These are phyloP conservation scores for Limnephilus lunatus DNA, from an alignment of 2,888 invertebrate species.

Conservation along the genomic window DNA sequence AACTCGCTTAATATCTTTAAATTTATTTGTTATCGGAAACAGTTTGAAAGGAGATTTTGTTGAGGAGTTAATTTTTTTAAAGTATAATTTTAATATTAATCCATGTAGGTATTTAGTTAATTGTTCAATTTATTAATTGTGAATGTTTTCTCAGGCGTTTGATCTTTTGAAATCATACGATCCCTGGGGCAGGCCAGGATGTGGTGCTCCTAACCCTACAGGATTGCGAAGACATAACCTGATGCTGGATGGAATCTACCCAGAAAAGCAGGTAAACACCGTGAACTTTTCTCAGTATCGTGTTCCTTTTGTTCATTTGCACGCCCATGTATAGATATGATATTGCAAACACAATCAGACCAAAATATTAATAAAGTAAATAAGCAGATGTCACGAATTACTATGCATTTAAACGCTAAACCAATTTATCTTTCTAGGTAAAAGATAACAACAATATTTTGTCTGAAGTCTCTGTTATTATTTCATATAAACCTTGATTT, in stretches of 20 bases:
- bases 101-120: too few species aligned
- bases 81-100: too few species aligned
- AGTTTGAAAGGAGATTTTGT: too few species aligned
- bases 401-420: background rate
- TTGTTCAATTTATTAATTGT: background rate
- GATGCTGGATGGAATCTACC: conserved; percentile 81
- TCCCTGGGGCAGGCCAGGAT: conserved; percentile 86
- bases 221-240: conserved; percentile 83
- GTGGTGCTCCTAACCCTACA: conserved; percentile 83
- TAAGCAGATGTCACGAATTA: background rate
- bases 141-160: conserved; percentile 42
- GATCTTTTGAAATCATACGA: conserved; percentile 54
- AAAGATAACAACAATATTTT: background rate
- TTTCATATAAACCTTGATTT: background rate
- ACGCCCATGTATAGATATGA: background rate
- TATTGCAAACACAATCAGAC: background rate
- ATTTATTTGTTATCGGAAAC: too few species aligned
- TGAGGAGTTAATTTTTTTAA: too few species aligned
- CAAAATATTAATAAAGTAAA: background rate
- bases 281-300: background rate
- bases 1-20: too few species aligned
- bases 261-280: conserved; percentile 76
- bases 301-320: background rate
- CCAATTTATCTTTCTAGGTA: background rate
- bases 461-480: background rate